Base-by-base conservation (phyloP, 2,113 vertebrate species). In the Microcebus jonahi region DNA sequence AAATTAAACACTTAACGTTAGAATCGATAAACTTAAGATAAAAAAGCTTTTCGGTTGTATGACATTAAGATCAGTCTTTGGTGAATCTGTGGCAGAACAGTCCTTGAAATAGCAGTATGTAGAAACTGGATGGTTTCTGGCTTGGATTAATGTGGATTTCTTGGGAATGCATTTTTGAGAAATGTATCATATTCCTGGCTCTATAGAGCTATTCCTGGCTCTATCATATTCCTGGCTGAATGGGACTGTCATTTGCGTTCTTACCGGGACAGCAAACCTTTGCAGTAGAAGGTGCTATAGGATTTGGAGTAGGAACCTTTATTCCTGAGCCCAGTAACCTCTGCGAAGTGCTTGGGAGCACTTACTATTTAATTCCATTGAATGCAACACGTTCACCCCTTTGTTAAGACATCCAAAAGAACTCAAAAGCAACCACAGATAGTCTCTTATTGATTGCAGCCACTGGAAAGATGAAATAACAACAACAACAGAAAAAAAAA, bases 101-200 rank as follows among this genome's bases (percentile, higher is more conserved):
- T 85, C 67, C 83, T 80, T 95, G 87, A 96, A 90, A 94, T 1
- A 55, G 92, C 83, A 82, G 75, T 95, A 96, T 94, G 94, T 86
- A 97, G 96, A 97, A 98, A 97, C 94, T 95, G 97, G 95, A 98
- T 97, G 90, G 97, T 97, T 96, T 98, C 97, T 98, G 88, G 48
- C 95, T 98, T 98, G 94, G 93, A 97, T 95, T 92, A 94, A 94
- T 61, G 93, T 75, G 91, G 25, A 88, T 97, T 97, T 97, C 93
- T 96, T 96, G 88, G 90, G 97, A 98, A 97, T 13, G 95, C 87
- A 48, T 92, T 98, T 98, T 97, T 95, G 96, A 94, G 96, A 98
- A 98, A 94, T 82, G 12, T 50, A 39, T 77, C 67, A 80, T 42
- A 94, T 95, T 90, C 75, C n/a, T n/a, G n/a, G n/a, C n/a, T n/a